Base-by-base conservation (phyloP, 2,113 vertebrate species). In the Planiliza haematocheilus region DNA sequence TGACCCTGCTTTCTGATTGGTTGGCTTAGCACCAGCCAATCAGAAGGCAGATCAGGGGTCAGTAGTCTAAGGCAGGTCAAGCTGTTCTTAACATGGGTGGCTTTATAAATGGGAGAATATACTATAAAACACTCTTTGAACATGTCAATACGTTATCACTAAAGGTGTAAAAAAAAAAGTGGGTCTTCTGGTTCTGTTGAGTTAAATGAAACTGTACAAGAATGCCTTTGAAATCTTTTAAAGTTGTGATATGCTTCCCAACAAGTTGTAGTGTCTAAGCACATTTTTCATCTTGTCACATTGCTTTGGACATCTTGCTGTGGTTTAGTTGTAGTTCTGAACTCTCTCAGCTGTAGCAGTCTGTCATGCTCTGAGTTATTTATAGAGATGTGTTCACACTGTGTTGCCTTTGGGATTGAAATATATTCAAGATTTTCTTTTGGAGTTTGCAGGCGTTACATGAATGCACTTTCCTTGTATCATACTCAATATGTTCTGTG, bases 401-500 rank as follows among this genome's bases (percentile, higher is more conserved):
- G 24, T 20, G 36, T 51, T 55, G 21, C 13, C 38, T 48, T 36
- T 74, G 18, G 17, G 39, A 60, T 49, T 49, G 9, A 77, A 70
- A 56, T 70, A 1, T 71, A 51, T 38, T 20, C 34, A 39, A 39
- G 2, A 30, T 11, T 65, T 10, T 20, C 7, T 75, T 14, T 60
- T 34, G 6, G 43, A 55, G 36, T 59, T 56, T 74, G 11, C 10
- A 45, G 37, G 30, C 6, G 9, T 79, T 58, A 34, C 17, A 63
- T 57, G 10, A 24, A 38, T 64, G 75, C n/a, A 79, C 72, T 74
- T 67, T 71, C 79, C 34, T 53, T 80, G 43, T 73, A 48, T 70
- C 16, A 10, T 60, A 24, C 8, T 52, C 8, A 9, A 72, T 10
- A 16, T 82, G 67, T 88, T 88, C 68, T 82, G 63, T 69, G 73